phyloP scores from a whole-genome alignment of 1,140 invertebrate species.

The Liolophura sinensis region DNA sequence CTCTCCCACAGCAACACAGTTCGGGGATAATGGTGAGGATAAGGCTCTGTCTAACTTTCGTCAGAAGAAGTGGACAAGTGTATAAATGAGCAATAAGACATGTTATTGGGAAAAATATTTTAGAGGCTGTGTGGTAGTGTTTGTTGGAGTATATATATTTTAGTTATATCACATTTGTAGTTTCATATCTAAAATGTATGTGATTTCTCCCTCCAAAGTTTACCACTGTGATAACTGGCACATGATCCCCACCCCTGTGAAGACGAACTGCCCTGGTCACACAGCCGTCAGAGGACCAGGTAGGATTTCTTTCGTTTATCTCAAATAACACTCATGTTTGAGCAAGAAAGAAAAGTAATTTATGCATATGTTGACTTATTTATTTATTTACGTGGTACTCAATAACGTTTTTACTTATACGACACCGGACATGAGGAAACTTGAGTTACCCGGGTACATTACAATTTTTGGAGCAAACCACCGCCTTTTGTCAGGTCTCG shows the following conservation, averaged over 20 bases:
- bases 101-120: too few species aligned
- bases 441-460: background rate
- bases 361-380: background rate
- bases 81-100: too few species aligned
- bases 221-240: conserved; percentile 51
- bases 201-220: conserved; percentile 24
- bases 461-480: background rate
- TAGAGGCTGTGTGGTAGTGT: too few species aligned
- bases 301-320: conserved; percentile 8
- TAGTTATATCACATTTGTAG: too few species aligned
- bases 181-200: too few species aligned
- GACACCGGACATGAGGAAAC: background rate
- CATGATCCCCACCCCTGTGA: conserved; percentile 33
- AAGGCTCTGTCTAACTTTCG: too few species aligned
- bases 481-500: too few species aligned
- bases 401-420: background rate
- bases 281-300: conserved; percentile 43
- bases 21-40: conserved; percentile 30
- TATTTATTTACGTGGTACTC: background rate
- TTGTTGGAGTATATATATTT: too few species aligned
- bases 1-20: background rate
- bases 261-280: conserved; percentile 39
- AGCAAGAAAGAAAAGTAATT: too few species aligned
- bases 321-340: too few species aligned
- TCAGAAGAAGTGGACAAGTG: too few species aligned